Conservation (phyloP, 2,797 vertebrate genomes). For the Hirundo rustica region DNA sequence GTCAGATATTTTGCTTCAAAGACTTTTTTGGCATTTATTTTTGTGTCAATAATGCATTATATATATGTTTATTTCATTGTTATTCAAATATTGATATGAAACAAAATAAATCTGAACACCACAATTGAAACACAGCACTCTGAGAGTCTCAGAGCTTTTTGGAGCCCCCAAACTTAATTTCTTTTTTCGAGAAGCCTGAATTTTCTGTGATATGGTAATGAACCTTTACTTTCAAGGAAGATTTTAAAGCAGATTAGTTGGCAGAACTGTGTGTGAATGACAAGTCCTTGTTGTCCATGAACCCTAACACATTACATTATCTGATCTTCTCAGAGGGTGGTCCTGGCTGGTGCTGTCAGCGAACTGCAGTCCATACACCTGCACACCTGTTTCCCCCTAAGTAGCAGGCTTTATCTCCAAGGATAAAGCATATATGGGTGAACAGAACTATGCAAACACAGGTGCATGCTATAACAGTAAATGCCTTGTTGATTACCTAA, state of each 20-base stretch:
- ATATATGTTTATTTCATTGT: neutral
- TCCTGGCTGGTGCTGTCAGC: neutral
- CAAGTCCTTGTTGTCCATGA: neutral
- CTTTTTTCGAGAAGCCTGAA: neutral
- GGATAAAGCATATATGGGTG: neutral
- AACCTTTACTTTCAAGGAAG: neutral
- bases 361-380: neutral
- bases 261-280: neutral
- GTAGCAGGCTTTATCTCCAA: neutral
- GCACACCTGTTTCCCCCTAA: neutral
- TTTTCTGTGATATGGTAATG: neutral
- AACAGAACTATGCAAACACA: neutral
- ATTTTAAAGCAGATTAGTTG: neutral
- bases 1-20: neutral
- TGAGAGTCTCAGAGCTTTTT: neutral
- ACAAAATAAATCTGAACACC: neutral
- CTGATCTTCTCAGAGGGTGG: neutral
- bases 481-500: conserved; percentile 7
- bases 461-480: neutral
- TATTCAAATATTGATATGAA: neutral
- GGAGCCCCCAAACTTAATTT: neutral
- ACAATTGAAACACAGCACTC: neutral
- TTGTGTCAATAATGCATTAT: neutral
- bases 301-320: neutral
- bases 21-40: neutral